Conservation (phyloP, 2,113 vertebrate species). For the Nothoprocta pentlandii region DNA sequence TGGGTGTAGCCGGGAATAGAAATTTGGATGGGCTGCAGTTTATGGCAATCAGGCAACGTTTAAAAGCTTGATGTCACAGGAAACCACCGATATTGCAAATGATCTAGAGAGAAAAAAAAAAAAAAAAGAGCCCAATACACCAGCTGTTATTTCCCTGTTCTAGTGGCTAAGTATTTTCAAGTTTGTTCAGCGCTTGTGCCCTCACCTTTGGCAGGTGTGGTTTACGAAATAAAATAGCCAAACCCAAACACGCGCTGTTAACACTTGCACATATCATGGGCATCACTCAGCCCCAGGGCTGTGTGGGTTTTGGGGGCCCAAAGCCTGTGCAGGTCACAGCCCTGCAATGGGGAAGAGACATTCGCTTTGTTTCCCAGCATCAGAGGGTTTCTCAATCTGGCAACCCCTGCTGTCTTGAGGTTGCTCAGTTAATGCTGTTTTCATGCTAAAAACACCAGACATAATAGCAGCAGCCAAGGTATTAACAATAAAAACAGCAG, state of each 20-base stretch:
- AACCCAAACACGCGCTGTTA: background rate
- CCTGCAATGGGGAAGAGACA: background rate
- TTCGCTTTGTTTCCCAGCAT: background rate
- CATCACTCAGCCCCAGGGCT: background rate
- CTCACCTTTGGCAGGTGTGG: background rate
- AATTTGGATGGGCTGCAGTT: constrained; percentile 29
- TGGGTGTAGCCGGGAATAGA: constrained; percentile 40
- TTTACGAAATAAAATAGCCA: background rate
- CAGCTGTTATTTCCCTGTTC: background rate
- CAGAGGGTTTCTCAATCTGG: constrained; percentile 48
- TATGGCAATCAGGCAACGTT: constrained; percentile 25
- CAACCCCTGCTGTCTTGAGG: constrained; percentile 9
- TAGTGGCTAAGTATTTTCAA: background rate
- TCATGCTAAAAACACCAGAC: constrained; percentile 47
- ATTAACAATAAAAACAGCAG: constrained; percentile 65
- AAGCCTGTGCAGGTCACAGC: background rate
- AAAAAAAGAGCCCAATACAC: background rate
- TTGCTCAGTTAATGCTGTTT: constrained; percentile 43
- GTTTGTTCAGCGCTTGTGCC: background rate
- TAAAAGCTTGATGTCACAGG: constrained; percentile 67
- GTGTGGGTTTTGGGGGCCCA: rapidly evolving
- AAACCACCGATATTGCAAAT: constrained; percentile 57
- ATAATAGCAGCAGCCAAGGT: constrained; percentile 51
- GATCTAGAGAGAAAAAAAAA: background rate
- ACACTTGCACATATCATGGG: rapidly evolving